phyloP scores from a whole-genome alignment of 1,140 invertebrate genomes.

The Maniola jurtina region DNA sequence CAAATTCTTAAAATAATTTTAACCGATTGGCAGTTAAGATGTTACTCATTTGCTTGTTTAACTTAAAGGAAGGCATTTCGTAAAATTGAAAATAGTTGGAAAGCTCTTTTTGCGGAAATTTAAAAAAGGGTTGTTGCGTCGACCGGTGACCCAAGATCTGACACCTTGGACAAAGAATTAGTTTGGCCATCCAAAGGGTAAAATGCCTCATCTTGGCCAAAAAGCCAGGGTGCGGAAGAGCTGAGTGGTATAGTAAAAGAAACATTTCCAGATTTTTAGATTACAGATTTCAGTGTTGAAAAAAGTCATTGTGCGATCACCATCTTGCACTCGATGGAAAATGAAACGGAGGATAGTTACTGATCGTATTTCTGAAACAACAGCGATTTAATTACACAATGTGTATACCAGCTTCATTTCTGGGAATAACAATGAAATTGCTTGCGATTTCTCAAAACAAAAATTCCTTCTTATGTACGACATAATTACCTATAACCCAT shows the following conservation, averaged over 20 bases:
- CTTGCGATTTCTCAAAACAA: conserved; percentile 70
- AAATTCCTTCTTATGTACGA: conserved; percentile 67
- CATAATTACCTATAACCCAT: conserved; percentile 61
- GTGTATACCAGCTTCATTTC: conserved; percentile 48
- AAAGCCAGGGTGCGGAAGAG: too few species aligned
- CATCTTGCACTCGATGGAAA: neutral
- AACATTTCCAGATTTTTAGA: too few species aligned
- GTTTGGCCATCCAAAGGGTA: too few species aligned
- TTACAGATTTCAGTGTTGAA: too few species aligned
- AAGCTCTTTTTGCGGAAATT: neutral
- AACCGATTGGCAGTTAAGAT: neutral
- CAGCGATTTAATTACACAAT: conserved; percentile 47
- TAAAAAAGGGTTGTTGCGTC: too few species aligned
- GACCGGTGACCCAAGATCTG: too few species aligned
- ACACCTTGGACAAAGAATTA: too few species aligned
- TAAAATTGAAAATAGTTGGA: neutral
- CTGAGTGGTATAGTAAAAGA: too few species aligned
- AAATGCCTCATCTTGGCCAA: too few species aligned
- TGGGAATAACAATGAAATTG: conserved; percentile 66
- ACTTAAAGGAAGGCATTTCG: too few species aligned
- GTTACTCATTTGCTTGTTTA: neutral
- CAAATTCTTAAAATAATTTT: neutral
- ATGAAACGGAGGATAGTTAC: conserved; percentile 9
- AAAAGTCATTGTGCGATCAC: neutral
- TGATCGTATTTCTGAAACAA: conserved; percentile 20